Evolutionary conservation across 1,140 invertebrate genomes (phyloP), one percentile per base, ranked within the genome.

Genomic region (Halictus rubicundus): DNA sequence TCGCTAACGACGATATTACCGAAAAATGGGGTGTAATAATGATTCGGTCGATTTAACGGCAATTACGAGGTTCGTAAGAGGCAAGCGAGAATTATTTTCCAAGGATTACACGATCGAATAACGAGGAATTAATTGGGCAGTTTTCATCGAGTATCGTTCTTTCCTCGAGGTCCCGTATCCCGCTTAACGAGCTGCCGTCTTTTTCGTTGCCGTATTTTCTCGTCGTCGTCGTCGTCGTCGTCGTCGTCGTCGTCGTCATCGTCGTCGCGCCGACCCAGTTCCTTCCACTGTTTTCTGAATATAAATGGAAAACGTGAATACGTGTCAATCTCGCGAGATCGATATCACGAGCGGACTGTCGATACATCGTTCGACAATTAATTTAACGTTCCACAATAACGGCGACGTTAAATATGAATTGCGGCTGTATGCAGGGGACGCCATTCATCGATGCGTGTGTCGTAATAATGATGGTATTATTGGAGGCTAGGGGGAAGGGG

Each of bases 81-180:
- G 32, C 5, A 32, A 7, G 46, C 25, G 25, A 60, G 46, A 61
- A 78, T 72, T 64, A 32, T 61, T 39, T 8, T 42, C 10, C 21
- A 27, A 32, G 42, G 0, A 9, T 57, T 10, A 16, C 16, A 8
- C 7, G 8, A 57, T 0, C 25, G 32, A 23, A 19, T 42, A 27
- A 42, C 32, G n/a, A 42, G 68, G 25, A 72, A 78, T 78, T 72
- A 78, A 78, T 78, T 71, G 63, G 46, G 46, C 76, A 63, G 23
- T 42, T 71, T 71, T 19, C 16, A 10, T 42, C 60, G 39, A 54
- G 42, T n/a, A 19, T 64, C 46, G 54, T 27, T 9, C 46, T 32
- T 21, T 61, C 52, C 57, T 52, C 68, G 60, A 71, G 37, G 37
- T 27, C 49, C 21, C 9, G 59, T 23, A 37, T 52, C 32, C 32